Percentiles rank a stretch among this genome's conserved stretches.
Evolutionary conservation across 2,888 invertebrate genomes (phyloP).

Genomic region (Deilephila elpenor): DNA sequence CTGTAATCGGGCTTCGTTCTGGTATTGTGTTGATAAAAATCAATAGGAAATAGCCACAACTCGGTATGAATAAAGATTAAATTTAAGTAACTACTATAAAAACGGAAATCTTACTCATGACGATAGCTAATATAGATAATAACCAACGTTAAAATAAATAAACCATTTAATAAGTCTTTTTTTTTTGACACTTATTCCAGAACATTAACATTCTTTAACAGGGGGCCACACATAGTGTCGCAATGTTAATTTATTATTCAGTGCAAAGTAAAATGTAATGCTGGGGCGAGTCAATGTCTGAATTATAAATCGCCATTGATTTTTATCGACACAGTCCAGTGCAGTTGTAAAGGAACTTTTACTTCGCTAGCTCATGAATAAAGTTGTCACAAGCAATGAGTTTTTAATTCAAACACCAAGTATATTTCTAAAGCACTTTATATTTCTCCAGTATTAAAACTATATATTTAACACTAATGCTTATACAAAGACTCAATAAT

Average conservation of each 20-base stretch:
- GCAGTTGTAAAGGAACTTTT: neutral
- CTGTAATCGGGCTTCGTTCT: neutral
- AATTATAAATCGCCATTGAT: neutral
- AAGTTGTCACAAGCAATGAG: conserved; percentile 7
- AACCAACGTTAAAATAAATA: too few species aligned
- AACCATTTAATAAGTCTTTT: too few species aligned
- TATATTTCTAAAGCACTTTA: conserved; percentile 64
- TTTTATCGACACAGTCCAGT: neutral
- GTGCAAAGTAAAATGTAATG: too few species aligned
- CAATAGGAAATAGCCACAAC: neutral
- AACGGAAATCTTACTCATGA: too few species aligned
- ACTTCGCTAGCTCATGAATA: conserved; percentile 15
- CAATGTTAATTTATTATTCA: too few species aligned
- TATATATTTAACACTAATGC: conserved; percentile 66
- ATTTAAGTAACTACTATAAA: too few species aligned
- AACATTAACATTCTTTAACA: too few species aligned
- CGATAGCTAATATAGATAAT: too few species aligned
- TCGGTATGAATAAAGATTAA: too few species aligned
- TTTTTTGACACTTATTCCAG: too few species aligned
- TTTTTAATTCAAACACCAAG: conserved; percentile 31
- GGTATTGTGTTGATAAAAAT: neutral
- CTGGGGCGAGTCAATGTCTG: too few species aligned
- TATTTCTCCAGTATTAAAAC: conserved; percentile 63
- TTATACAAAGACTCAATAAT: conserved; percentile 86
- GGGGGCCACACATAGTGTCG: too few species aligned